phyloP scores from a whole-genome alignment of 1,140 invertebrate genomes.

The Tetraneura akinire region DNA sequence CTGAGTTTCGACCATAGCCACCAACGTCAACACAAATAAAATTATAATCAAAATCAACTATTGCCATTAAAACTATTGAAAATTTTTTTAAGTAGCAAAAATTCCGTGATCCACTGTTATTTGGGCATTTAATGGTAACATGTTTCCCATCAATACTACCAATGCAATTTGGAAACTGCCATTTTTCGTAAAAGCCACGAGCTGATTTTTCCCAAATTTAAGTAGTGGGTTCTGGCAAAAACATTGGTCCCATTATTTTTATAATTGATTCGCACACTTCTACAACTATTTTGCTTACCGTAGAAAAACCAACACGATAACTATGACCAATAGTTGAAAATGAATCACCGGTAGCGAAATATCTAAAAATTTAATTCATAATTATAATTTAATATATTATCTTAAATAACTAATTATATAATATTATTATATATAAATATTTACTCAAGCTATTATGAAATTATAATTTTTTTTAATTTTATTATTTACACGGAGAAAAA shows the following conservation, averaged over 20 bases:
- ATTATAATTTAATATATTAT: too few relatives aligned
- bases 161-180: neutral
- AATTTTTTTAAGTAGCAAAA: too few relatives aligned
- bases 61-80: too few relatives aligned
- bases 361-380: too few relatives aligned
- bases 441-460: too few relatives aligned
- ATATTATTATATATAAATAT: too few relatives aligned
- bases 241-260: neutral
- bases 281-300: neutral
- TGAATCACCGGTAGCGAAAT: neutral
- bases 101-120: too few relatives aligned
- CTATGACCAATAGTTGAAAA: neutral
- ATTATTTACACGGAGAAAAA: too few relatives aligned
- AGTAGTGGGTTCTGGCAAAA: neutral
- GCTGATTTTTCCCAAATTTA: neutral
- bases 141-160: too few relatives aligned
- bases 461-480: neutral
- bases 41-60: neutral
- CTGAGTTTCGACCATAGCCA: conserved; percentile 2
- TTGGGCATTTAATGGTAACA: too few relatives aligned
- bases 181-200: neutral
- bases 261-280: neutral
- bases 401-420: too few relatives aligned
- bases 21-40: neutral
- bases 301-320: neutral